phyloP scores from a whole-genome alignment of 2,888 invertebrate genomes.

The Andrena bicolor region DNA sequence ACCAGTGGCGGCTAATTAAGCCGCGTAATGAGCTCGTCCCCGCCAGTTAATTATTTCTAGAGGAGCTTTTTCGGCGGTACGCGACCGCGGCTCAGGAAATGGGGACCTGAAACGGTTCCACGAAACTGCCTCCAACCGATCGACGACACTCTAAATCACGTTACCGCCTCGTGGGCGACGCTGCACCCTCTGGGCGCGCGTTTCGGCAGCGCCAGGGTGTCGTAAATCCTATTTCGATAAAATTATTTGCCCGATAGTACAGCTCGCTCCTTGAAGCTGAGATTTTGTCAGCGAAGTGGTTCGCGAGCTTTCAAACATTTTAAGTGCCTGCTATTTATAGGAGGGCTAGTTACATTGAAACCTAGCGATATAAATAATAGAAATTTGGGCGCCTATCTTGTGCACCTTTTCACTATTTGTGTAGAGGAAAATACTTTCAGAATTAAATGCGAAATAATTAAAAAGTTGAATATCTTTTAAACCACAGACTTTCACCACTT shows the following conservation, averaged over 20 bases:
- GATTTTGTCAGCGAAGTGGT: too few species aligned
- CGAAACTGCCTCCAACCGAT: constrained; percentile 63
- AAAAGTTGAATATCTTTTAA: too few species aligned
- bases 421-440: too few species aligned
- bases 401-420: too few species aligned
- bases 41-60: constrained; percentile 76
- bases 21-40: constrained; percentile 78
- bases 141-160: constrained; percentile 69
- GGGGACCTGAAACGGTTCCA: constrained; percentile 72
- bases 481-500: too few species aligned
- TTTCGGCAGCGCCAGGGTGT: too few species aligned
- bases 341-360: too few species aligned
- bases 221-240: neutral
- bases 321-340: too few species aligned
- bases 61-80: neutral
- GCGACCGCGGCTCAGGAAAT: constrained; percentile 57
- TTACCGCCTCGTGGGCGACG: constrained; percentile 13
- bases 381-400: too few species aligned
- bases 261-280: neutral
- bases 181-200: neutral
- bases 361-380: too few species aligned
- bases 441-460: too few species aligned
- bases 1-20: constrained; percentile 76
- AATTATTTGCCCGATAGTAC: neutral
- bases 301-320: too few species aligned